Conservation (phyloP, 2,888 invertebrate species). For the Heliconius sara region DNA sequence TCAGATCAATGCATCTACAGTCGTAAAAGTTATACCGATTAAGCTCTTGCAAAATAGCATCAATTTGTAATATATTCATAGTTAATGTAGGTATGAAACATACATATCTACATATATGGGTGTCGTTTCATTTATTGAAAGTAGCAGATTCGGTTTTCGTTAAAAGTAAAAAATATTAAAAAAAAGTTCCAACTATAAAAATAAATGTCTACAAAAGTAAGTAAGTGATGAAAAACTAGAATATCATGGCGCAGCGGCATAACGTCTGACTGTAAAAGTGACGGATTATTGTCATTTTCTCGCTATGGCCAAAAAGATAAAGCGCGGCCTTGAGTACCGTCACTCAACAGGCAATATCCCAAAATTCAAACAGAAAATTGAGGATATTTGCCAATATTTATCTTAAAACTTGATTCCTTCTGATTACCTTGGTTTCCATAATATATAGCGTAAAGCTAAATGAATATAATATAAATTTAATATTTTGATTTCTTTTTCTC, state of each 20-base stretch:
- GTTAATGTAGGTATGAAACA: neutral
- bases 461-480: no score
- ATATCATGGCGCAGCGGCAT: neutral
- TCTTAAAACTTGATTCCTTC: no score
- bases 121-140: neutral
- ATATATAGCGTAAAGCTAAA: no score
- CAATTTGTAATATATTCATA: slow-evolving; percentile 15
- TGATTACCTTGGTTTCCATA: no score
- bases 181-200: no score
- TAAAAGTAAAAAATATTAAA: no score
- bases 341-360: no score
- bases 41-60: slow-evolving; percentile 3
- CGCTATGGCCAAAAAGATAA: neutral
- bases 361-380: no score
- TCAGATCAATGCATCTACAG: neutral
- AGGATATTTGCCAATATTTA: no score
- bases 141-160: no score
- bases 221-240: neutral
- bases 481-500: neutral
- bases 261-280: neutral
- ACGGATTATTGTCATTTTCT: neutral
- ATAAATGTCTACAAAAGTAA: no score
- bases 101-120: neutral
- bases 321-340: neutral
- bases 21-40: slow-evolving; percentile 9